These are phyloP conservation scores for Glossosoma conforme DNA, from an alignment of 1,140 invertebrate genomes.

Conservation along the genomic window DNA sequence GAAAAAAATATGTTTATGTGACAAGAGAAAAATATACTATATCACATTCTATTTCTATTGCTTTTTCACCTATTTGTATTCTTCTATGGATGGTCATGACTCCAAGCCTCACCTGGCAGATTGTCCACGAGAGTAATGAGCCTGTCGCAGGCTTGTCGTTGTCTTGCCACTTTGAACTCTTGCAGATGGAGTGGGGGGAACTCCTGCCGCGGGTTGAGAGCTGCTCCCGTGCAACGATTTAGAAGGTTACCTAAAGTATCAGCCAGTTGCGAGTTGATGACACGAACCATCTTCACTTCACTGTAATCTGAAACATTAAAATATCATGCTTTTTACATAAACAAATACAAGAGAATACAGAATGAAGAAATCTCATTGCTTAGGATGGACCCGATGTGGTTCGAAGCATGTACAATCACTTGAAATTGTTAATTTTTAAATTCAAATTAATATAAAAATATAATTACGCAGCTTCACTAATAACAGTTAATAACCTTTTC, in stretches of 20 bases:
- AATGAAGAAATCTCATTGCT: not conserved
- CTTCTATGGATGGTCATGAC: too few relatives aligned
- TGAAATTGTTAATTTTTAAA: too few relatives aligned
- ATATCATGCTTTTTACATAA: not conserved
- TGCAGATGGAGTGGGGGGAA: slow-evolving; percentile 59
- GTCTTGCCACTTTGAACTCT: slow-evolving; percentile 43
- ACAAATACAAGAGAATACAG: not conserved
- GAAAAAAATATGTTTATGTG: too few relatives aligned
- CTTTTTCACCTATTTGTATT: too few relatives aligned
- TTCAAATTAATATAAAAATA: too few relatives aligned
- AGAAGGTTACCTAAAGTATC: slow-evolving; percentile 91
- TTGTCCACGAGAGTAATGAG: slow-evolving; percentile 51
- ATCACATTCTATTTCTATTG: too few relatives aligned
- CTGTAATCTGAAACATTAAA: slow-evolving; percentile 70
- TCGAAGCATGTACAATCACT: too few relatives aligned
- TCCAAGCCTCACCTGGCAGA: slow-evolving; percentile 53
- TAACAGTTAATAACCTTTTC: too few relatives aligned
- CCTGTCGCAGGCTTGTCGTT: slow-evolving; percentile 43
- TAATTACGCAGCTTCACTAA: too few relatives aligned
- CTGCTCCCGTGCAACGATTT: slow-evolving; percentile 67
- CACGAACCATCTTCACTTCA: slow-evolving; percentile 66
- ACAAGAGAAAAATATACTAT: too few relatives aligned
- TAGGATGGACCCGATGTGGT: too few relatives aligned
- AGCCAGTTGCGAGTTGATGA: slow-evolving; percentile 87
- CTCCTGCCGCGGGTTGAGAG: slow-evolving; percentile 72